Evolutionary conservation across 2,888 invertebrate genomes (phyloP).

Genomic region (Ditula angustiorana): DNA sequence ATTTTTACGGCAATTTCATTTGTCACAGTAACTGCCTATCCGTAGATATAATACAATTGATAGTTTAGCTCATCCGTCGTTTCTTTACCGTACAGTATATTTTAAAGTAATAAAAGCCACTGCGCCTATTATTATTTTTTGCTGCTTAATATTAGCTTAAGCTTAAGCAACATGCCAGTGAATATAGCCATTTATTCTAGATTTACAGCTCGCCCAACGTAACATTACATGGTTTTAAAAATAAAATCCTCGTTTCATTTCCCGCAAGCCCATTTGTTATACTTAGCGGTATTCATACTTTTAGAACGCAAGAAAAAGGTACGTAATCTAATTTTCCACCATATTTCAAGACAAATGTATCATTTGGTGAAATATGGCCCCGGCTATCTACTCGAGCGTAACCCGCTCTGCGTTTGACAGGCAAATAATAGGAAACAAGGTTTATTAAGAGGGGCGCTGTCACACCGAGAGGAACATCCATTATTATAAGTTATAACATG

Average conservation of each 20-base stretch:
- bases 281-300: constrained; percentile 20
- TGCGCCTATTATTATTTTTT: neutral
- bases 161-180: neutral
- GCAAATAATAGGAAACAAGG: constrained; percentile 54
- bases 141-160: neutral
- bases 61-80: no score
- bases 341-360: constrained; percentile 35
- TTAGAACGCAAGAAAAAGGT: constrained; percentile 2
- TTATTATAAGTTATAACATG: no score
- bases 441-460: constrained; percentile 41
- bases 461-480: constrained; percentile 1
- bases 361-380: constrained; percentile 21
- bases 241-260: constrained; percentile 25
- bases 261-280: constrained; percentile 16
- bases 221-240: constrained; percentile 9
- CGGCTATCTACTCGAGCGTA: constrained; percentile 14
- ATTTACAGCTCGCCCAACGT: constrained; percentile 15
- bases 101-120: no score
- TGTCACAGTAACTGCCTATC: no score
- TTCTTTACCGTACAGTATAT: no score
- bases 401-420: constrained; percentile 54
- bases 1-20: no score
- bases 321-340: constrained; percentile 27
- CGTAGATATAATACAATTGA: no score
- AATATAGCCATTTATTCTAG: constrained; percentile 16